These are phyloP conservation scores for Bovichtus diacanthus DNA, from an alignment of 2,797 vertebrate genomes.

Conservation along the genomic window DNA sequence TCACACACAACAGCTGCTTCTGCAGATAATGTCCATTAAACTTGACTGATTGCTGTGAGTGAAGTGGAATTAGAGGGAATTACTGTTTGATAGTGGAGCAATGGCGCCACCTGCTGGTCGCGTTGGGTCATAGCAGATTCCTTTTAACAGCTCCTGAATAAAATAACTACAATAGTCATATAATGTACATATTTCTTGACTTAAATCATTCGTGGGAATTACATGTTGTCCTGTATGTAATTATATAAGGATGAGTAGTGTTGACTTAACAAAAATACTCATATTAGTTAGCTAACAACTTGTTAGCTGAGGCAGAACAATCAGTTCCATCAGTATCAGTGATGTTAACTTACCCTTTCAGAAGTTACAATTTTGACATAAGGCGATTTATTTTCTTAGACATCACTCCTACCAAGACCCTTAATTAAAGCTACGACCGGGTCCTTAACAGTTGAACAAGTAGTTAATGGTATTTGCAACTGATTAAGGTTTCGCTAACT, in stretches of 20 bases:
- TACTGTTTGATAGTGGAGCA: neutral
- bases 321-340: no score
- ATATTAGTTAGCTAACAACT: neutral
- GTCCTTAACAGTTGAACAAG: neutral
- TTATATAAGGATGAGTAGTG: neutral
- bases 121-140: neutral
- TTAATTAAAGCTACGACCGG: neutral
- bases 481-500: neutral
- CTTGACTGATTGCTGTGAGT: neutral
- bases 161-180: neutral
- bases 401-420: neutral
- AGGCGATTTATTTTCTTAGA: neutral
- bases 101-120: constrained; percentile 22
- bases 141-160: neutral
- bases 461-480: neutral
- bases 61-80: neutral
- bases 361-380: neutral
- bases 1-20: neutral
- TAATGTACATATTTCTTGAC: no score
- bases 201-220: neutral
- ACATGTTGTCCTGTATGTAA: neutral
- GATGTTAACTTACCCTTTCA: neutral
- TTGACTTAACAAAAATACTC: neutral
- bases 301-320: neutral
- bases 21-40: constrained; percentile 5